Conservation (phyloP, 2,888 invertebrate species). For the Sinodicranocentrus sp. region DNA sequence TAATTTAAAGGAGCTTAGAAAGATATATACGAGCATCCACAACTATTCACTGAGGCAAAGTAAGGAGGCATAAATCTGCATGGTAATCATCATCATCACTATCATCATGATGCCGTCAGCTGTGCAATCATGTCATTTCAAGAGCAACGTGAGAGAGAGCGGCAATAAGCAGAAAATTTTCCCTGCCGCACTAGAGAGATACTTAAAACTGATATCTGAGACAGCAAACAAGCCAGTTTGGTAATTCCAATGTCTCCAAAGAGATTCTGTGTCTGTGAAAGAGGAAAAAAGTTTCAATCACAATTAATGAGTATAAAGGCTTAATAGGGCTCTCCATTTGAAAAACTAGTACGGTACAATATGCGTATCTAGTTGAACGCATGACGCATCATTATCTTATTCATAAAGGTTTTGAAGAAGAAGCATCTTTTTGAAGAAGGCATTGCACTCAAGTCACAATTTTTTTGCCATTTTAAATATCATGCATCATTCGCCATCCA, state of each 20-base stretch:
- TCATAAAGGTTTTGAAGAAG: constrained; percentile 11
- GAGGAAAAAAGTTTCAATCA: constrained; percentile 35
- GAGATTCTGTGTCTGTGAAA: neutral
- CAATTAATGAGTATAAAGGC: constrained; percentile 52
- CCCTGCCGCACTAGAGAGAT: neutral
- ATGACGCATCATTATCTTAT: constrained; percentile 9
- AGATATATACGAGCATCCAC: neutral
- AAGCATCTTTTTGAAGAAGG: constrained; percentile 22
- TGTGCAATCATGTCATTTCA: constrained; percentile 72
- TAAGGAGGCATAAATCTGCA: constrained; percentile 62
- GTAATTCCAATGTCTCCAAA: constrained; percentile 3
- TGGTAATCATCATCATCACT: constrained; percentile 49
- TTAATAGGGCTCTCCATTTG: constrained; percentile 42
- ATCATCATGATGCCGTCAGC: constrained; percentile 63
- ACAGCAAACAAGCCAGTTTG: constrained; percentile 44
- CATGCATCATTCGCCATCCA: no score
- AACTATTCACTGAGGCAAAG: neutral
- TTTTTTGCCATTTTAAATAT: neutral
- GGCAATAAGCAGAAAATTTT: constrained; percentile 13
- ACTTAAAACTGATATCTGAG: constrained; percentile 40
- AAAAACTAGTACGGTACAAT: neutral
- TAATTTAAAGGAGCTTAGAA: neutral
- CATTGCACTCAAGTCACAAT: constrained; percentile 39
- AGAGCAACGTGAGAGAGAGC: constrained; percentile 17
- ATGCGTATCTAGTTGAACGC: neutral